These are phyloP conservation scores for Tinea pellionella DNA, from an alignment of 2,888 invertebrate species.

Conservation along the genomic window DNA sequence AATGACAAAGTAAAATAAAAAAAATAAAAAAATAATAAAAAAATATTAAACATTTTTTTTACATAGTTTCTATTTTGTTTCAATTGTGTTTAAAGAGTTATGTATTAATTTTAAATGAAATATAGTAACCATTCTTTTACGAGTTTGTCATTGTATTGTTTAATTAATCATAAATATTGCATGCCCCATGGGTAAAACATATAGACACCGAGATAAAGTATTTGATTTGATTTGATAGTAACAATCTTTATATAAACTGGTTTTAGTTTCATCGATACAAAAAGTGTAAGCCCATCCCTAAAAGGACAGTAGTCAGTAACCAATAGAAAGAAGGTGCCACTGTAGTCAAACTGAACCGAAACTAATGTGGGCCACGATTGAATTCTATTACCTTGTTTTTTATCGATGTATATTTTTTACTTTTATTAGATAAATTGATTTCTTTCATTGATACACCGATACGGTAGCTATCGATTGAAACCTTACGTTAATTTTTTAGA, in stretches of 20 bases:
- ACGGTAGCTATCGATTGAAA: not conserved
- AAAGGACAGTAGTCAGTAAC: not conserved
- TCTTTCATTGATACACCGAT: constrained; percentile 1
- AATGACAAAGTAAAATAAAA: too few species aligned
- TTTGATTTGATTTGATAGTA: too few species aligned
- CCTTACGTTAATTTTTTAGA: not conserved
- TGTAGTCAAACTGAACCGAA: constrained; percentile 40
- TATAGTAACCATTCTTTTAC: too few species aligned
- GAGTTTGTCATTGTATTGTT: too few species aligned
- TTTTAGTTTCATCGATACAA: not conserved
- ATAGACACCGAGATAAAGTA: too few species aligned
- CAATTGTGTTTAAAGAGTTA: too few species aligned
- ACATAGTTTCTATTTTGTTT: too few species aligned
- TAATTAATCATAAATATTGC: too few species aligned
- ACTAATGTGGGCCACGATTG: constrained; percentile 57
- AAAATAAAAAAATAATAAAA: too few species aligned
- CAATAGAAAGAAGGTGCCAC: constrained; percentile 22
- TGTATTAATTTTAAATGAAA: too few species aligned
- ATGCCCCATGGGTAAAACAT: too few species aligned
- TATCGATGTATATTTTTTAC: constrained; percentile 29
- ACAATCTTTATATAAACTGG: not conserved
- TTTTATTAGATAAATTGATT: constrained; percentile 11
- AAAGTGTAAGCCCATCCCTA: not conserved
- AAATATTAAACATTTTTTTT: too few species aligned
- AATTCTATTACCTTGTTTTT: constrained; percentile 48